Base-by-base conservation (phyloP, 2,888 invertebrate species). In the Monochamus alternatus region DNA sequence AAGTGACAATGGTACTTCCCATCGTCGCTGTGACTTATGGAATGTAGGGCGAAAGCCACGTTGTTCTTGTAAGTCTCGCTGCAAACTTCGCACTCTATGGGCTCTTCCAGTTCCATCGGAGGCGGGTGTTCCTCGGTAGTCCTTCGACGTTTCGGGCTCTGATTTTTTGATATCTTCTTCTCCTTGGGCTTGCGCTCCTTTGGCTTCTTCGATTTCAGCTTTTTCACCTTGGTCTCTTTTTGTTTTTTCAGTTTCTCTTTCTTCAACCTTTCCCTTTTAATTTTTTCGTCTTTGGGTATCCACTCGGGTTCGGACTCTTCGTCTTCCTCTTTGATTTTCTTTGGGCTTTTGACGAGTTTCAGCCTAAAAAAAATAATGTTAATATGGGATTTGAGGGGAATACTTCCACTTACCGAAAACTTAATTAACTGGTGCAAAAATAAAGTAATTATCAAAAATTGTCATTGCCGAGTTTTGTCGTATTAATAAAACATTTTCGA, bases 61-160 rank as follows among this genome's bases (percentile, higher is more conserved):
- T 85, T 86, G 66, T 85, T 85, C 73, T 90, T 91, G 79, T 91
- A 92, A 5, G 90, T 88, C 74, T 91, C 90, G 3, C 91, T 90
- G 59, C 92, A 92, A 67, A 90, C 79, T 70, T 91, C 90, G 76
- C 92, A 92, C 69, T 90, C 89, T 59, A 91, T 91, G 3, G 90
- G 88, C 5, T 85, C 85, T 8, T 84, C 82, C 47, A 83, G 74
- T 59, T 84, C 84, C 43, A 81, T 77, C 2, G 82, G 82, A 0
- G 83, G 81, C 5, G 83, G 87, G 59, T 83, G 81, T 31, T 73
- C 72, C 31, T 79, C 74, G 12, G 60, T 58, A 10, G 9, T 73
- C 31, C 65, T 32, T 22, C 30, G 69, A 43, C 62, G 71, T 72
- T 75, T 79, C 59, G 65, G 76, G 72, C 44, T 79, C 63, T 62